phyloP scores from a whole-genome alignment of 2,113 vertebrate species.

The Atlantisia rogersi region DNA sequence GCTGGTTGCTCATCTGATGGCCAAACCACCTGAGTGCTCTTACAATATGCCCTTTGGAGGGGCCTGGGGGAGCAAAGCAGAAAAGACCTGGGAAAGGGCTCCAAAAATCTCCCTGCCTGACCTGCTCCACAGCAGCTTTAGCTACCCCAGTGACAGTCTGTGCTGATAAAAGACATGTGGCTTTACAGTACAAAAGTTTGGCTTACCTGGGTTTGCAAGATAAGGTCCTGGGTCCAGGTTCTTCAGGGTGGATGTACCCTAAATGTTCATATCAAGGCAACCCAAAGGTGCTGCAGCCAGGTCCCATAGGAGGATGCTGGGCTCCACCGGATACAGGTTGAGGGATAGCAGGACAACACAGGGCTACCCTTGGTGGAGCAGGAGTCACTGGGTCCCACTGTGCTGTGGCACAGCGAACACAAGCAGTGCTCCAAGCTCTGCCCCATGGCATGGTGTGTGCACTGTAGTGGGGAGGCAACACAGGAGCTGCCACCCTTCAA shows the following conservation, averaged over 20 bases:
- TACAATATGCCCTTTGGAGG: not conserved
- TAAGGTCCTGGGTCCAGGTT: not conserved
- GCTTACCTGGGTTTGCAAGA: not conserved
- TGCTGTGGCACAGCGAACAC: not conserved
- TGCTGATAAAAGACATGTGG: accelerated
- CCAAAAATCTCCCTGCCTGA: not conserved
- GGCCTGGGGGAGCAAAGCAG: not conserved
- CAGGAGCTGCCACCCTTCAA: not conserved
- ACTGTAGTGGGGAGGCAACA: accelerated
- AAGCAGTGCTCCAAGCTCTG: not conserved
- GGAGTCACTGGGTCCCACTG: not conserved
- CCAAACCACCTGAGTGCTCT: not conserved
- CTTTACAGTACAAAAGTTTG: not conserved
- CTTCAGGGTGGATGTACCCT: not conserved
- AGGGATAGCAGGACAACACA: accelerated
- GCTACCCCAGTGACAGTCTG: not conserved
- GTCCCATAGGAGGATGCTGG: not conserved
- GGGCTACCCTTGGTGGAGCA: not conserved
- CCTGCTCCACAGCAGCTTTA: not conserved
- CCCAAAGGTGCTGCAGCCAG: not conserved
- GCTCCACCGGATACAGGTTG: accelerated
- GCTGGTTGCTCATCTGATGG: not conserved
- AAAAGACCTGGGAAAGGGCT: not conserved
- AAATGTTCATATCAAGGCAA: not conserved
- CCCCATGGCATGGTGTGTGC: accelerated